phyloP scores from a whole-genome alignment of 1,140 invertebrate genomes.

The Cyrtorhinus lividipennis region DNA sequence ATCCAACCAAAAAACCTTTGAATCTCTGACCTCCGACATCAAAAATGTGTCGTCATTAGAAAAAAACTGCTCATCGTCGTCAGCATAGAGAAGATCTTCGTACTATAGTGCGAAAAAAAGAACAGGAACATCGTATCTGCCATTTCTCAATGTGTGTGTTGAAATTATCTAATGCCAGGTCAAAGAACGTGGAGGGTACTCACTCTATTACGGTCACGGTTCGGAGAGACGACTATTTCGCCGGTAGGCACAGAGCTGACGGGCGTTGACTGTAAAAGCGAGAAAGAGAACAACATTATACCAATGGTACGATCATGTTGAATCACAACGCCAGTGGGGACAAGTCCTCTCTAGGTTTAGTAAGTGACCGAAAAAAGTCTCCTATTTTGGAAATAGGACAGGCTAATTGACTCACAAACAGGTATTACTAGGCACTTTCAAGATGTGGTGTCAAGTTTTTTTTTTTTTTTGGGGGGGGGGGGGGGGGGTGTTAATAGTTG shows the following conservation, averaged over 20 bases:
- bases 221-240: constrained; percentile 76
- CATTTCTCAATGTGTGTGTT: no score
- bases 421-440: no score
- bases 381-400: not conserved
- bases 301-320: no score
- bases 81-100: constrained; percentile 16
- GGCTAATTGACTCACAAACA: not conserved
- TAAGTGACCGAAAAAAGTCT: no score
- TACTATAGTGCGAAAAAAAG: constrained; percentile 9
- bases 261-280: constrained; percentile 61
- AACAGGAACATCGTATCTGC: not conserved
- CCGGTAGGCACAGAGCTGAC: constrained; percentile 78
- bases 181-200: no score
- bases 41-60: constrained; percentile 17
- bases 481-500: no score
- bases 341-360: no score
- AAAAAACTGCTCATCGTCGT: constrained; percentile 15
- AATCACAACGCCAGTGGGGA: no score
- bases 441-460: no score
- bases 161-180: no score
- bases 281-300: no score
- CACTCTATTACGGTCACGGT: constrained; percentile 75
- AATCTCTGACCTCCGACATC: constrained; percentile 15
- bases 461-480: no score
- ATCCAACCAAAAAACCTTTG: not conserved